Base-by-base conservation (phyloP, 2,797 vertebrate species). In the Craterocephalus amniculus region DNA sequence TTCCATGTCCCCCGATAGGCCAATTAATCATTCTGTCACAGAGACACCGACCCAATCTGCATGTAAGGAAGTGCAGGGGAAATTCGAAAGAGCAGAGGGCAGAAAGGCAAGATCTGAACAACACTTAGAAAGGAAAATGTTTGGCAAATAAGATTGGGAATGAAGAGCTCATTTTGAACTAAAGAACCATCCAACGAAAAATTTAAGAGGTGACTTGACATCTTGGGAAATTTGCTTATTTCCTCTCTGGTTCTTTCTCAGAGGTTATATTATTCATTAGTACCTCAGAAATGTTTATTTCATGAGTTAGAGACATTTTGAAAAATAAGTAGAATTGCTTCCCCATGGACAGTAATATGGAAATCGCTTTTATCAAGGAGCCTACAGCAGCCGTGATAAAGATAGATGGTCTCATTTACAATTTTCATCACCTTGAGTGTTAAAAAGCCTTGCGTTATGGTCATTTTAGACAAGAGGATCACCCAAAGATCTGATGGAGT, bases 11-110 rank as follows among this genome's bases (percentile, higher is more conserved):
- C 86, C 80, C 70, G 83, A 90, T 90, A 89, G 87, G 84, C 75
- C 61, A 73, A 88, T 93, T 89, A 92, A 93, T 93, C 88, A 93
- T 83, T 79, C 85, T 92, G 90, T 88, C 86, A 87, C 80, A 27
- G 56, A 88, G 82, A 87, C 77, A 84, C 83, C 86, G 89, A 90
- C 86, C 88, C 88, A 91, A 92, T 92, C 90, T 93, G 85, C 87
- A 91, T 92, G 85, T 87, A 79, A 83, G 73, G 73, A 80, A 22
- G 74, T 57, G 85, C 63, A 73, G 70, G 80, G 75, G 43, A 86
- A 83, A 81, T 65, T 73, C 69, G 73, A 86, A 66, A 63, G 78
- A 78, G 77, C 69, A 80, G 68, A 83, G 80, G 65, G 79, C 83
- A 88, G 85, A 87, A 84, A 86, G 79, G 72, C 43, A 62, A 6